Evolutionary conservation across 2,113 vertebrate genomes (phyloP), one percentile per base, ranked within the genome.

Genomic region (Pipa parva): DNA sequence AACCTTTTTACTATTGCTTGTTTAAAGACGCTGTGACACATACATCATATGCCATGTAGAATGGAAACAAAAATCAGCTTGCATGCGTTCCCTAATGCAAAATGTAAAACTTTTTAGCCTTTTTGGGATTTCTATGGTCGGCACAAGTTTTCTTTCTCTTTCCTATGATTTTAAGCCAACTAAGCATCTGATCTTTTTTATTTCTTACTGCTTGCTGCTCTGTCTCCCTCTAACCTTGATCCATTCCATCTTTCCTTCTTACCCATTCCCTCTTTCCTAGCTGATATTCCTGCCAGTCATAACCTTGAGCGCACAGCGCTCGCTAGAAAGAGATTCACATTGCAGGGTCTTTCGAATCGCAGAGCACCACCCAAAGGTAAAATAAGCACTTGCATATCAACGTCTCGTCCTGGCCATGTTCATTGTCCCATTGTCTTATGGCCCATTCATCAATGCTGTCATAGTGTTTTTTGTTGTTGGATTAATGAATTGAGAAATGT

Each of bases 341-440:
- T 93, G 77, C 91, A 93, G 85, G 89, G 90, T 63, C 90, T 94
- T 83, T 91, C 92, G 76, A 93, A 94, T 79, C 87, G 91, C 83
- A 90, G 91, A 85, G 85, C 90, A 78, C 90, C 89, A 67, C 89
- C 85, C 71, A 83, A 90, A 94, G 92, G 92, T 94, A 94, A 93
- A 81, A 80, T 33, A 65, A 79, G 66, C 62, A 61, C 64, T 63
- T 8, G 63, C 75, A 76, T 6, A 42, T 42, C 75, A 72, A 36
- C 80, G 63, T 54, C 67, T 45, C 75, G 62, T 75, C 69, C 77
- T 69, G 64, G 56, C 11, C 59, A 75, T 76, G 26, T 46, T 76
- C 76, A 78, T 73, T 26, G 39, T 36, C 39, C 39, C 39, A 42
- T 42, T 31, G 5, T 31, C 29, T 31, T 10, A 5, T 31, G 5